A percentile compares a stretch with the other conserved stretches of the same genome.
Conservation (phyloP, 2,888 invertebrate genomes). For the Microctonus brassicae region DNA sequence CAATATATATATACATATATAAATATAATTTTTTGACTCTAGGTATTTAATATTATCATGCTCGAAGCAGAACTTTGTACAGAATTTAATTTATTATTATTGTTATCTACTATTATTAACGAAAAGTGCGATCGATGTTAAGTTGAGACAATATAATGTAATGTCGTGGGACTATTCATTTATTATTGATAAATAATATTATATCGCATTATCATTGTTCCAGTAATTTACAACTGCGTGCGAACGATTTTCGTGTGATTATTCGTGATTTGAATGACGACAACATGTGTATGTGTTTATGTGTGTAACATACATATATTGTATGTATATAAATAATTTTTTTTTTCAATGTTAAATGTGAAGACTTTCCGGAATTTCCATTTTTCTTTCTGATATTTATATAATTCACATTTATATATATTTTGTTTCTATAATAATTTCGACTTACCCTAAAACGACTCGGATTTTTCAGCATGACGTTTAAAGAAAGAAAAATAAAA, state of each 20-base stretch:
- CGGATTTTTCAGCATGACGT: conserved; percentile 17
- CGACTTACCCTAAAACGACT: conserved; percentile 6
- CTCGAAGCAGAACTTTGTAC: conserved; percentile 66
- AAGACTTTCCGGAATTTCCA: conserved; percentile 12
- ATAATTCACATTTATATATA: conserved; percentile 8
- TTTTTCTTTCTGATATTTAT: not conserved
- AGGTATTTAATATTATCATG: conserved; percentile 59
- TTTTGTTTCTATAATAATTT: not conserved
- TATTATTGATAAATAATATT: conserved; percentile 49
- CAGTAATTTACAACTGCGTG: conserved; percentile 53
- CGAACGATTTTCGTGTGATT: conserved; percentile 36
- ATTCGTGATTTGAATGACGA: conserved; percentile 16
- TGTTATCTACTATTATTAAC: conserved; percentile 65
- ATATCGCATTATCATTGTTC: conserved; percentile 63
- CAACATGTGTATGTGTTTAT: conserved; percentile 35
- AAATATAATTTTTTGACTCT: conserved; percentile 24
- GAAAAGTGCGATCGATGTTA: conserved; percentile 49
- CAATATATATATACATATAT: not conserved
- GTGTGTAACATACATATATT: conserved; percentile 43
- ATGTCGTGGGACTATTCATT: conserved; percentile 29
- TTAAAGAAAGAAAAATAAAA: not conserved
- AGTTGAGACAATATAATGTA: conserved; percentile 7
- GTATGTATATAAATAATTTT: conserved; percentile 37
- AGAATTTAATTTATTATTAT: conserved; percentile 70
- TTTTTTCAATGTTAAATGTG: conserved; percentile 25